Percentiles rank a stretch among this genome's conserved stretches.
These are phyloP conservation scores for Polyploca ridens DNA, from an alignment of 2,888 invertebrate genomes.

Conservation along the genomic window DNA sequence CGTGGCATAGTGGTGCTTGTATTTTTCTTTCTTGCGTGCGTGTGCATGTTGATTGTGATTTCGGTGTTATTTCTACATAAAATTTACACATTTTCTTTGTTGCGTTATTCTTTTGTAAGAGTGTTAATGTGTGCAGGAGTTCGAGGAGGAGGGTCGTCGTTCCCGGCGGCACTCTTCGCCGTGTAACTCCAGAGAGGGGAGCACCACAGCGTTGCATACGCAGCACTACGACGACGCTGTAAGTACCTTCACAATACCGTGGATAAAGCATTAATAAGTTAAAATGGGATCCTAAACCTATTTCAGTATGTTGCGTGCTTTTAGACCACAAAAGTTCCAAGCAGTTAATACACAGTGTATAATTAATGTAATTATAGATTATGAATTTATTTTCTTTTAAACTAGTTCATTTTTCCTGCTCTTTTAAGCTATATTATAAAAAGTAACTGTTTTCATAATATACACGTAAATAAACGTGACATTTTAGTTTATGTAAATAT, in stretches of 20 bases:
- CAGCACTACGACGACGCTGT: conserved; percentile 87
- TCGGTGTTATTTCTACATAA: conserved; percentile 27
- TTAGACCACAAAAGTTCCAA: neutral
- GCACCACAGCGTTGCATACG: conserved; percentile 85
- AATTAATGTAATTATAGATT: neutral
- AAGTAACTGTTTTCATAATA: too few relatives aligned
- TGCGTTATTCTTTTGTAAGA: conserved; percentile 9
- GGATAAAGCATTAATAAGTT: neutral
- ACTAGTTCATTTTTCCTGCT: too few relatives aligned
- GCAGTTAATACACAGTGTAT: neutral
- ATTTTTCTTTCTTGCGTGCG: conserved; percentile 46
- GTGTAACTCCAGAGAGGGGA: conserved; percentile 88
- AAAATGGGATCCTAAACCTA: neutral
- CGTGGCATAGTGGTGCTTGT: conserved; percentile 33
- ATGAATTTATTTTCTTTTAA: neutral
- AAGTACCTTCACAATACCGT: conserved; percentile 49
- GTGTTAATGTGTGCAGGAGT: conserved; percentile 83
- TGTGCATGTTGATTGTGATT: conserved; percentile 49
- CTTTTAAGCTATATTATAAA: too few relatives aligned
- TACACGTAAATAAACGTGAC: too few relatives aligned
- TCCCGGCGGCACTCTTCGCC: conserved; percentile 89
- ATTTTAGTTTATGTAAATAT: too few relatives aligned
- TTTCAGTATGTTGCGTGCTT: conserved; percentile 5
- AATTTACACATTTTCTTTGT: neutral
- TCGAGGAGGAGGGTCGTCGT: conserved; percentile 86